A percentile compares a stretch with the other conserved stretches of the same genome.
These are phyloP conservation scores for Coleophora deauratella DNA, from an alignment of 2,888 invertebrate species.

Conservation along the genomic window DNA sequence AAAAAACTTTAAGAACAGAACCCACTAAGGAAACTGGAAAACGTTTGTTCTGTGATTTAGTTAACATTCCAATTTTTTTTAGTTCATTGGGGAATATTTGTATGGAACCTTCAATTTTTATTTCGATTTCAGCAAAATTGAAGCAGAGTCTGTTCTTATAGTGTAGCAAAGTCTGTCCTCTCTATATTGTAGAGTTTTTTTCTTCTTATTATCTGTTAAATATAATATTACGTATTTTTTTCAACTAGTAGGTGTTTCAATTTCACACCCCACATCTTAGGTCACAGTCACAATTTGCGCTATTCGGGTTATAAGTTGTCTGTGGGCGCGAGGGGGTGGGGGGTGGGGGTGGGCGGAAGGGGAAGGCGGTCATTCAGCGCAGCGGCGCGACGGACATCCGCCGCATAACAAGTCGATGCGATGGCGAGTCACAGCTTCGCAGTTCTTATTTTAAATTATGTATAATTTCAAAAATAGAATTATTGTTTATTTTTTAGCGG, in stretches of 20 bases:
- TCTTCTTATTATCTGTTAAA: too few species aligned
- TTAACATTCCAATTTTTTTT: too few species aligned
- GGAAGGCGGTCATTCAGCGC: conserved; percentile 74
- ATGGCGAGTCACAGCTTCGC: conserved; percentile 52
- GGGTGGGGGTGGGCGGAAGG: conserved; percentile 48
- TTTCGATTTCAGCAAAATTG: too few species aligned
- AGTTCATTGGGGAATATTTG: too few species aligned
- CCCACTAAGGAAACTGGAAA: too few species aligned
- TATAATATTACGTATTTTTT: too few species aligned
- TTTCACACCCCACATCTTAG: conserved; percentile 47
- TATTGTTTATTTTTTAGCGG: conserved; percentile 16
- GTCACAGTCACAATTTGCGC: conserved; percentile 70
- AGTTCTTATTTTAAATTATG: conserved; percentile 61
- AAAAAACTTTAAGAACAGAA: too few species aligned
- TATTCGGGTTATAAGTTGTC: conserved; percentile 56
- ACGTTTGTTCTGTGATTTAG: too few species aligned
- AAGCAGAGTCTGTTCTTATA: too few species aligned
- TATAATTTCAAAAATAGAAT: conserved; percentile 46
- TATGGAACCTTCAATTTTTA: too few species aligned
- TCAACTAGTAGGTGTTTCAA: conserved; percentile 9
- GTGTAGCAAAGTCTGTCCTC: too few species aligned
- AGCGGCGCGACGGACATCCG: conserved; percentile 74
- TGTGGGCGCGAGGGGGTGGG: conserved; percentile 33
- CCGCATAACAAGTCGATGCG: conserved; percentile 75
- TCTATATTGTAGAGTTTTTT: too few species aligned